Base-by-base conservation (phyloP, 2,113 vertebrate genomes). In the Nyctibius bracteatus region DNA sequence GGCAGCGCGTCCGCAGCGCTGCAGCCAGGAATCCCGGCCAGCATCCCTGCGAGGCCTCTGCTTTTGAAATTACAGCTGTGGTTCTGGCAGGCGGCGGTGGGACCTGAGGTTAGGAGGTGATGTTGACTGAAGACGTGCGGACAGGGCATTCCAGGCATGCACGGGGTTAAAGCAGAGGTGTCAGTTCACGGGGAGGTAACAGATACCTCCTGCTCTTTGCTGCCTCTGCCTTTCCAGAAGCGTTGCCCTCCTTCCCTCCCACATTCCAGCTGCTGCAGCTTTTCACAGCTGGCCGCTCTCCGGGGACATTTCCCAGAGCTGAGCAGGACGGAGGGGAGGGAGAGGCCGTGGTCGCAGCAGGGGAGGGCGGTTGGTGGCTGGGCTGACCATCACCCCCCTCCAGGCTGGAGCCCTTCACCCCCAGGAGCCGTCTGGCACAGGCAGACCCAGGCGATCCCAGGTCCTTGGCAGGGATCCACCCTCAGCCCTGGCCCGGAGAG, bases 201-300 rank as follows among this genome's bases (percentile, higher is more conserved):
- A 93, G 96, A 97, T 90, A 96, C 22, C 58, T 77, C 73, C 93
- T n/a, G 91, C 92, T 93, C 88, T 66, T 57, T 7, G 4, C 44
- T 77, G 88, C 92, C 88, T 92, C 89, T 71, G 89, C 49, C 89
- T 94, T 74, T 93, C 67, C 91, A 93, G 81, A 57, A 88, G 91
- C 79, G 2, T 75, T 79, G 88, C 93, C 79, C 92, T 90, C 70
- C 93, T 94, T 96, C 95, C 93, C 95, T 96, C 95, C 95, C 96
- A 92, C 97, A 97, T 97, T 97, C 96, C 97, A 96, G 96, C 97
- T 97, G 97, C 96, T 95, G 96, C 92, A 94, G 96, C 97, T 97
- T 96, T 97, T 94, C 96, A 93, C 97, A 97, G 92, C 95, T 96
- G 96, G 96, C 90, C 4, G 20, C 65, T 96, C 96, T 94, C 91